A percentile compares a stretch with the other conserved stretches of the same genome.
Conservation (phyloP, 30 jellyfish, hydroid and myxozoan genomes). For the Hydractinia symbiolongicarpus region DNA sequence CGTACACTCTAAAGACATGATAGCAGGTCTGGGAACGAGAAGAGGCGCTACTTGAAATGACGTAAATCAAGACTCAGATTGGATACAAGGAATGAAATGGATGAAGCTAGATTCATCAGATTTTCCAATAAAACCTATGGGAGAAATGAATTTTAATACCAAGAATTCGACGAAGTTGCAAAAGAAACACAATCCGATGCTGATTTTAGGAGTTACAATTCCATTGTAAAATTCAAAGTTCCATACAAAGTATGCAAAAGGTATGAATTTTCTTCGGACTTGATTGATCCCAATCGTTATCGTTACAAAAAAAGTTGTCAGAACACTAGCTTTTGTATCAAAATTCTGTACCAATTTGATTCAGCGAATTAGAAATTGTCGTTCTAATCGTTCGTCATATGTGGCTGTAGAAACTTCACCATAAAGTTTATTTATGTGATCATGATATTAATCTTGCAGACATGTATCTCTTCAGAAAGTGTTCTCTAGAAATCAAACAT, state of each 20-base stretch:
- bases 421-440: no score
- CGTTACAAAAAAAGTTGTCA: neutral
- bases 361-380: no score
- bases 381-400: no score
- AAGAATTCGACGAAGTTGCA: neutral
- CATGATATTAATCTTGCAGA: slow-evolving; percentile 1
- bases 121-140: neutral
- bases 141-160: neutral
- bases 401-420: no score
- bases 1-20: slow-evolving; percentile 18
- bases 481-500: neutral
- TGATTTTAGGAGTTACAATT: neutral
- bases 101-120: neutral
- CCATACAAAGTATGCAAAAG: neutral
- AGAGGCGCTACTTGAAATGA: slow-evolving; percentile 19
- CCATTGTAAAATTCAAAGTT: neutral
- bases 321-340: neutral
- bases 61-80: slow-evolving; percentile 18
- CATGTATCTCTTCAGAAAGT: slow-evolving; percentile 1
- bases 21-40: slow-evolving; percentile 23
- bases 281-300: slow-evolving; percentile 22
- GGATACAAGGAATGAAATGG: slow-evolving; percentile 11
- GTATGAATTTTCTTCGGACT: slow-evolving; percentile 5
- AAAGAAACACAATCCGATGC: neutral
- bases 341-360: no score